A percentile compares a stretch with the other conserved stretches of the same genome.
Conservation (phyloP, 2,113 vertebrate genomes). For the Eulemur macaco region DNA sequence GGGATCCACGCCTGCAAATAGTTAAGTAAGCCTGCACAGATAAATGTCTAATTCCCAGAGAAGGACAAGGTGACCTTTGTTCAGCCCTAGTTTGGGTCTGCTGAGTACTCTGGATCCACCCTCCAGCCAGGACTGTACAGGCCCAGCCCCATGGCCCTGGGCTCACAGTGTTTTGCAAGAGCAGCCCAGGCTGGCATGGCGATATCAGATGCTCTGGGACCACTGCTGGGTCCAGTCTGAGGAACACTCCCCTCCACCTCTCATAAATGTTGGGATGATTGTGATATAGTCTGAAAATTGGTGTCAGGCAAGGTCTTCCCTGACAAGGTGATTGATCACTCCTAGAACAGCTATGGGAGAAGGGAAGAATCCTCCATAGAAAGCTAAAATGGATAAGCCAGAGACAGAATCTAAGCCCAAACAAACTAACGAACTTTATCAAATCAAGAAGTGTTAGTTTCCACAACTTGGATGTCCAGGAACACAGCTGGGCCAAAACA, state of each 20-base stretch:
- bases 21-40: background rate
- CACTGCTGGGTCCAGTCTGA: background rate
- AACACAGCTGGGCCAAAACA: background rate
- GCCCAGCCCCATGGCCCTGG: background rate
- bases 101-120: background rate
- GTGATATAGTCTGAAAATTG: background rate
- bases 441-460: background rate
- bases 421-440: too few relatives aligned
- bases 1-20: background rate
- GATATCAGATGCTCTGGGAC: background rate
- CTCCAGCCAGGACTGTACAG: background rate
- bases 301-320: background rate
- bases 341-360: background rate
- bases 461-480: background rate
- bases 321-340: background rate
- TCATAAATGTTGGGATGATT: background rate
- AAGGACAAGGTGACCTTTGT: background rate
- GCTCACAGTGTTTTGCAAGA: background rate
- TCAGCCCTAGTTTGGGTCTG: background rate
- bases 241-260: background rate
- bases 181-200: background rate
- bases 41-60: background rate
- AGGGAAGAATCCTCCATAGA: background rate
- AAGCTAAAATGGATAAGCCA: background rate
- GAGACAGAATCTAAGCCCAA: background rate